Evolutionary conservation across 2,113 vertebrate species (phyloP).

Genomic region (Microcebus murinus): DNA sequence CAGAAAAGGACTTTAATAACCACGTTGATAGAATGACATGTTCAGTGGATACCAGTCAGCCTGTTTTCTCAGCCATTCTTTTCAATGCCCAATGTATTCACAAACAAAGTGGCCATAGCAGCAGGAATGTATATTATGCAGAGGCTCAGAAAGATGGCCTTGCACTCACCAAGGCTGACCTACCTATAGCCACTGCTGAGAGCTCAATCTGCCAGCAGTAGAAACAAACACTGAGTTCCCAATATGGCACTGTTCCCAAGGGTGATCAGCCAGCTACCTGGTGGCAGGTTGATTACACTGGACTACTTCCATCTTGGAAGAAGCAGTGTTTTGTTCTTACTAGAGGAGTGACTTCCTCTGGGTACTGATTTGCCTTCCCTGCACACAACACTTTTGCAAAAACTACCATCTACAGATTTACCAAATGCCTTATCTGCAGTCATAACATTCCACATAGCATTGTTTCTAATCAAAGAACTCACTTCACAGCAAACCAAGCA

Average conservation of each 20-base stretch:
- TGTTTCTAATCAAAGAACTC: neutral
- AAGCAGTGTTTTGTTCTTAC: neutral
- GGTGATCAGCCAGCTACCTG: neutral
- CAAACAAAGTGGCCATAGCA: neutral
- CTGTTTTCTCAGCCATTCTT: neutral
- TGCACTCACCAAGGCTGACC: neutral
- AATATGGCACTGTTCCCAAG: neutral
- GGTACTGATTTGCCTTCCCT: neutral
- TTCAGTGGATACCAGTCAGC: neutral
- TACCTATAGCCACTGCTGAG: neutral
- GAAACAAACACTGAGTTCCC: neutral
- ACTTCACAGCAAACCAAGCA: neutral
- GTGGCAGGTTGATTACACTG: neutral
- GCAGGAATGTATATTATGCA: neutral
- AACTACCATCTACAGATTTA: neutral
- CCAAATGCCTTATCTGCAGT: neutral
- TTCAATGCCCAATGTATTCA: neutral
- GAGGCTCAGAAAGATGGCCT: neutral
- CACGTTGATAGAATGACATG: neutral
- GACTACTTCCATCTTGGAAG: neutral
- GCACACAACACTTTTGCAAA: neutral
- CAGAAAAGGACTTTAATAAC: neutral
- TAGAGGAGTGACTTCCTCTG: neutral
- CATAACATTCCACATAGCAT: neutral
- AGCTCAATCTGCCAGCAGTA: neutral